Evolutionary conservation across 1,140 invertebrate species (phyloP), one percentile per base, ranked within the genome.

Genomic region (Pseudomyrmex pallidus): DNA sequence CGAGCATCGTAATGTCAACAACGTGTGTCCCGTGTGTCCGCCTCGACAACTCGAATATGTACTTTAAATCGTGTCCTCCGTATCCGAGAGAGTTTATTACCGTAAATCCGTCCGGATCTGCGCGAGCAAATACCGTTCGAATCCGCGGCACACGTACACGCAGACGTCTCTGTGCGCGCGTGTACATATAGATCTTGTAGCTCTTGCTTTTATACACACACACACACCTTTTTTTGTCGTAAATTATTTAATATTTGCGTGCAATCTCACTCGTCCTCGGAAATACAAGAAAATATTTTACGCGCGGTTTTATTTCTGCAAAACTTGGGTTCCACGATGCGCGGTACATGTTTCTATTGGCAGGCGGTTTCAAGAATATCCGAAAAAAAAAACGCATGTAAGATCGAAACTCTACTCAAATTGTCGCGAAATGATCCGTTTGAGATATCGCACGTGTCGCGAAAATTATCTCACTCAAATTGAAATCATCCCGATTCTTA

Each of bases 11-110:
- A 80, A 80, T 80, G 59, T 80, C 76, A 80, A 80, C 76, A 80
- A 59, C 35, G 35, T 35, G 35, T 80, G 54, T n/a, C 12, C 54
- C 44, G 46, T 70, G 44, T 72, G 35, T 7, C 35, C 54, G n/a
- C n/a, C 56, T 22, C 35, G 63, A 48, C 50, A 76, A 76, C 66
- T 80, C 82, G 66, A 70, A 72, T 85, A 85, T 72, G 73, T 85
- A 84, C 85, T 82, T 83, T 74, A 85, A 85, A 82, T 85, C 84
- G 76, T 78, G 54, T 86, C 57, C 52, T 57, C 20, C 15, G 12
- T 54, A 52, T 12, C 76, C 57, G 84, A 70, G 84, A 70, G 70
- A 76, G 84, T 87, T 86, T 86, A 87, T 86, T 83, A 86, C 72
- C 72, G 70, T 86, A 76, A 83, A 86, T 83, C 57, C 64, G 25